phyloP scores from a whole-genome alignment of 1,140 invertebrate species.

The Drosophila mayri region DNA sequence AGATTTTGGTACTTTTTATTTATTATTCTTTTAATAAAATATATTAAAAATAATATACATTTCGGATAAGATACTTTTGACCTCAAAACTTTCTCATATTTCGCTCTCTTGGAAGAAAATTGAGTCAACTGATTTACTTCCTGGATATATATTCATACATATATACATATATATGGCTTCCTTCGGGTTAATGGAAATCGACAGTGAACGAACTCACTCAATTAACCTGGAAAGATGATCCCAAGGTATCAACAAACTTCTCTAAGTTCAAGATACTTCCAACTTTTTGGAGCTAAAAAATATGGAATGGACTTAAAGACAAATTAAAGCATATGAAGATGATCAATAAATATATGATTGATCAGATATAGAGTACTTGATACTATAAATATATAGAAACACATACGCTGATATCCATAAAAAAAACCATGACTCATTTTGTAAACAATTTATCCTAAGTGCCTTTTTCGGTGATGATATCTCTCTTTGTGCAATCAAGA shows the following conservation, averaged over 20 bases:
- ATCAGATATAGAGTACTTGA: too few relatives aligned
- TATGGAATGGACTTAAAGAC: background rate
- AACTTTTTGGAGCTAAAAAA: too few relatives aligned
- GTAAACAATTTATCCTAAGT: background rate
- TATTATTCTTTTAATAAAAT: background rate
- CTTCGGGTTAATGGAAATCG: slow-evolving; percentile 21
- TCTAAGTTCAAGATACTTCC: background rate
- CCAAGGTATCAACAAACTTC: background rate
- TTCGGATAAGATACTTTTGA: background rate
- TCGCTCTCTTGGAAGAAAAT: background rate
- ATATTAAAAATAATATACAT: background rate
- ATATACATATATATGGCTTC: background rate
- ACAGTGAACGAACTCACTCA: slow-evolving; percentile 13
- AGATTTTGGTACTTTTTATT: background rate
- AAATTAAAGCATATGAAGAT: background rate
- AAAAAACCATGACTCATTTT: background rate
- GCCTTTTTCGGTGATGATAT: background rate
- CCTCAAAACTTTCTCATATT: background rate
- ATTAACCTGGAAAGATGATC: slow-evolving; percentile 28
- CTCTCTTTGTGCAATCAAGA: background rate
- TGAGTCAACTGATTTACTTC: slow-evolving; percentile 19
- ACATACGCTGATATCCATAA: background rate
- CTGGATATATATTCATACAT: background rate
- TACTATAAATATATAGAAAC: background rate
- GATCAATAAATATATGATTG: background rate